Percentiles rank a stretch among this genome's conserved stretches.
These are phyloP conservation scores for Lydus trimaculatus DNA, from an alignment of 2,888 invertebrate genomes.

Conservation along the genomic window DNA sequence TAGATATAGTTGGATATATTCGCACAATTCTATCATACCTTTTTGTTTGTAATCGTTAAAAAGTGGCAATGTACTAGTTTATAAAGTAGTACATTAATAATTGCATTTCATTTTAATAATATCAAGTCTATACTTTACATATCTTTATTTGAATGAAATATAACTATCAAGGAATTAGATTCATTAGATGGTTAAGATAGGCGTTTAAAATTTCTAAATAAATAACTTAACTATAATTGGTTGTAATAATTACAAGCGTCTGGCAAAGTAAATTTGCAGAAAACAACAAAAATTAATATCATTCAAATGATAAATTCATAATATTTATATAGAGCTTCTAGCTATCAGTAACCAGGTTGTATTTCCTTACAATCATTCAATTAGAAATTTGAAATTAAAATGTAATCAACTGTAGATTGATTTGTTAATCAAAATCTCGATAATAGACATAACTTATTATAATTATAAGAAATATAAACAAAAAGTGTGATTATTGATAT, in stretches of 20 bases:
- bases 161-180: not conserved
- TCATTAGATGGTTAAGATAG: not conserved
- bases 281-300: not conserved
- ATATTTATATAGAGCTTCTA: not conserved
- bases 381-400: not conserved
- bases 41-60: not conserved
- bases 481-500: not conserved
- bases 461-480: too few species aligned
- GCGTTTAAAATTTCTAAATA: not conserved
- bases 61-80: not conserved
- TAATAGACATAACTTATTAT: not conserved
- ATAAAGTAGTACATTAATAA: slow-evolving; percentile 7
- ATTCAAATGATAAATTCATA: not conserved
- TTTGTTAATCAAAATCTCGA: not conserved
- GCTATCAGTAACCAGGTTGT: slow-evolving; percentile 9
- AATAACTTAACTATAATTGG: not conserved
- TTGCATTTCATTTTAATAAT: not conserved
- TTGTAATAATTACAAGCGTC: not conserved
- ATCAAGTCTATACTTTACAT: not conserved
- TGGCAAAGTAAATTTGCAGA: not conserved
- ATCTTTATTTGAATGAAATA: not conserved
- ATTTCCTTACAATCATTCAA: not conserved
- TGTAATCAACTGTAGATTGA: not conserved
- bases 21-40: not conserved
- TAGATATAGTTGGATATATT: not conserved